Evolutionary conservation across 35 echinoderm and acorn worm genomes (phyloP).

Genomic region (Amphiura filiformis): DNA sequence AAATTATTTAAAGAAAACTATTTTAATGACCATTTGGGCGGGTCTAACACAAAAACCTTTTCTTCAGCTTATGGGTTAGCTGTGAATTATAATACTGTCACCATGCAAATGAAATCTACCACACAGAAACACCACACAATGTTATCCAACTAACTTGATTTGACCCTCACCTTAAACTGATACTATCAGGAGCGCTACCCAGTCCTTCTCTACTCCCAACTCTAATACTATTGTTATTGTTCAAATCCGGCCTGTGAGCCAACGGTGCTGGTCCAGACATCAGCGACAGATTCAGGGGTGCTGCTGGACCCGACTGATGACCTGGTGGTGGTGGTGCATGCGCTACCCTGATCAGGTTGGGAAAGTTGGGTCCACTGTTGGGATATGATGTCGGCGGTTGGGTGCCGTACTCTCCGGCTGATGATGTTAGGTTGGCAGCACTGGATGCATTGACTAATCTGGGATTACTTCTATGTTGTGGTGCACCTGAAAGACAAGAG

Average conservation of each 20-base stretch:
- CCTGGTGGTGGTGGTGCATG: too few species aligned
- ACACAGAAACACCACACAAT: too few species aligned
- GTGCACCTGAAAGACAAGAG: not conserved
- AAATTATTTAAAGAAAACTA: too few species aligned
- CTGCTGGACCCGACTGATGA: constrained; percentile 3
- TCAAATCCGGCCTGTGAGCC: constrained; percentile 75
- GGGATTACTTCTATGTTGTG: not conserved
- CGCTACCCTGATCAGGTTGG: constrained; percentile 33
- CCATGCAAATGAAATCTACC: too few species aligned
- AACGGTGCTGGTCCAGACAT: constrained; percentile 91
- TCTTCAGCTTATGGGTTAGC: too few species aligned
- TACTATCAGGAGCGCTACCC: constrained; percentile 24
- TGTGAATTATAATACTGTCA: too few species aligned
- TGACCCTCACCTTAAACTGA: constrained; percentile 9
- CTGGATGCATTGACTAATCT: not conserved
- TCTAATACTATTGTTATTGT: constrained; percentile 22
- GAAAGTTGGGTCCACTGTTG: constrained; percentile 30
- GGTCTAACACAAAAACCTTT: too few species aligned
- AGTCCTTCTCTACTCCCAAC: constrained; percentile 45
- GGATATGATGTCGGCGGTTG: constrained; percentile 25
- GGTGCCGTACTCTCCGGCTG: constrained; percentile 8
- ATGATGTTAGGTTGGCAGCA: constrained; percentile 6
- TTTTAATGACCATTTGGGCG: too few species aligned
- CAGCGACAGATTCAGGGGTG: constrained; percentile 72
- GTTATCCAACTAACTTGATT: too few species aligned